Conservation (phyloP, 2,888 invertebrate genomes). For the Dicycla oo region DNA sequence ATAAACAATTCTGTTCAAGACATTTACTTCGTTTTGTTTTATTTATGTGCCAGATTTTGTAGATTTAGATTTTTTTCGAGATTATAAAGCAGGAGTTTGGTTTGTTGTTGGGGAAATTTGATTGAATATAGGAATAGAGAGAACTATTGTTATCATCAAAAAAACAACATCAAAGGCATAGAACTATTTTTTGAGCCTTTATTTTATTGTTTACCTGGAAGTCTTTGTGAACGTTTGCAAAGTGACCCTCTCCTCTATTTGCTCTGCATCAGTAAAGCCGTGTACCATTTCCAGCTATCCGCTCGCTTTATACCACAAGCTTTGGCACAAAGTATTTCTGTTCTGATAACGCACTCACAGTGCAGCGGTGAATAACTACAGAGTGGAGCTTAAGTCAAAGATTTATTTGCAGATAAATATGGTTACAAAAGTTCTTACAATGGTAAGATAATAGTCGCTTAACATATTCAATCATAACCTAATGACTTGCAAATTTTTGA, state of each 20-base stretch:
- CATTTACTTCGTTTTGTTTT: constrained; percentile 25
- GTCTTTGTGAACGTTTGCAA: neutral
- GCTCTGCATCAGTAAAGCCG: constrained; percentile 5
- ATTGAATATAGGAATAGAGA: constrained; percentile 10
- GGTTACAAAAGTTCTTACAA: too few species aligned
- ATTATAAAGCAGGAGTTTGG: constrained; percentile 1
- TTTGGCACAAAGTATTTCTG: neutral
- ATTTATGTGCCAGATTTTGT: constrained; percentile 13
- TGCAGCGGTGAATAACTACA: neutral
- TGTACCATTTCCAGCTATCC: neutral
- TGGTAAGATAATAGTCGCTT: too few species aligned
- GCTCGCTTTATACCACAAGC: neutral
- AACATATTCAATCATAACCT: too few species aligned
- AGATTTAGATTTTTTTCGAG: constrained; percentile 4
- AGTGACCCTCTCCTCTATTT: neutral
- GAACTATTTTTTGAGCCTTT: neutral
- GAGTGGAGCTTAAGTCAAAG: too few species aligned
- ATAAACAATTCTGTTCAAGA: constrained; percentile 47
- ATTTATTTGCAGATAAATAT: too few species aligned
- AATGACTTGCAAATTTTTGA: too few species aligned
- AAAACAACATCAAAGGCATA: neutral
- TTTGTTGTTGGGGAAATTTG: neutral
- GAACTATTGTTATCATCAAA: neutral
- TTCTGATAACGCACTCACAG: neutral
- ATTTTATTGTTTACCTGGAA: neutral